Base-by-base conservation (phyloP, 2,113 vertebrate genomes). In the Notothenia rossii region DNA sequence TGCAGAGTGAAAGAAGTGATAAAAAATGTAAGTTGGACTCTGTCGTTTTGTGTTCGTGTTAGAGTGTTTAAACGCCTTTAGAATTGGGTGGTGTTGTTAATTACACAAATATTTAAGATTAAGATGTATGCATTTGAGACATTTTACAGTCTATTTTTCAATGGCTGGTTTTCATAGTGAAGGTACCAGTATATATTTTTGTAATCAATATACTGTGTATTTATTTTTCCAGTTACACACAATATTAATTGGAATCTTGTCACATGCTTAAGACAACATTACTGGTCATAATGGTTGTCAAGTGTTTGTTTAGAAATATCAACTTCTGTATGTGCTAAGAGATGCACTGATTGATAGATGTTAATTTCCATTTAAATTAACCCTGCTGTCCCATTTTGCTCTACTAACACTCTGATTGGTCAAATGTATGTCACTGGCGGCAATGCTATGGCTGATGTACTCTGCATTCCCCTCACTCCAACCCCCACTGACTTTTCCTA, bases 11-110 rank as follows among this genome's bases (percentile, higher is more conserved):
- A 81, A 95, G 96, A 94, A 96, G 96, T 85, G 97, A 97, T 84
- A 98, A 98, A 91, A 99, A 98, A 98, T 98, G 98, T 99, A 98
- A 99, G 98, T 90, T 66, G 2, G 66, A 49, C 66, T 76, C 12
- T 73, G 1, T 65, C 72, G 5, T 86, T 79, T 77, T 67, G 1
- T 72, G 9, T 81, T 49, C 4, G 20, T 29, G 1, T 59, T 43
- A 53, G 6, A 7, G 5, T 11, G 6, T 11, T 53, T 45, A 25
- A 58, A 13, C 8, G 0, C 43, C 43, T 78, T 63, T 25, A 22
- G 5, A 33, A 25, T 13, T 53, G 18, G 51, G 10, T 56, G 22
- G 60, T 51, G 7, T 29, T 33, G 36, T 29, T 33, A 15, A 51
- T 25, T 29, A 48, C 8, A 45, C 5, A 59, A 10, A 43, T 10